Evolutionary conservation across 2,113 vertebrate genomes (phyloP), one percentile per base, ranked within the genome.

Genomic region (Nycticorax nycticorax): DNA sequence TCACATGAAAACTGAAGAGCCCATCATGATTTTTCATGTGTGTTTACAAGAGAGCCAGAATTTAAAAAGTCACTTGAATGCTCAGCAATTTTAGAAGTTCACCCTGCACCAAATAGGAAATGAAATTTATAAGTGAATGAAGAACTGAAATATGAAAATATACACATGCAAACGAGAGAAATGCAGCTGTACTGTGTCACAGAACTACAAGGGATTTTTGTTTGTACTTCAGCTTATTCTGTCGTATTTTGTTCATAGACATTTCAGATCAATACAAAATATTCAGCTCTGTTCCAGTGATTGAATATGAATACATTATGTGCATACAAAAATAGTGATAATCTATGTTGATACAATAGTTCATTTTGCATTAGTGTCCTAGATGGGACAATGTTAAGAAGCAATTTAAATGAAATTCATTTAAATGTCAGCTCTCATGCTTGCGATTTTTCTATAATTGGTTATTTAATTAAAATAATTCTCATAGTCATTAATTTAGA

Each of bases 391-490:
- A 99, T 99, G 99, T 99, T 99, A 99, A 99, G 99, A 99, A 99
- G 99, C 99, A 99, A 99, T 99, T 99, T 99, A 99, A 99, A 99
- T 99, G 98, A 99, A 99, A 99, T 99, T 99, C 99, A 99, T 99
- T 99, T 99, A 99, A 99, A 99, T 99, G 99, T 99, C 99, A 99
- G 99, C 99, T 99, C 99, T 99, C 99, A 99, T 99, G 99, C 99
- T 99, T 99, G 99, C 98, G 98, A 99, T 99, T 99, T 99, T 99
- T 99, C 99, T 99, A 99, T 99, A 99, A 99, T 99, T 99, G 99
- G 99, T 99, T 99, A 99, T 99, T 99, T 99, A 99, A 99, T 99
- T 99, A 99, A 99, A 99, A 99, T 99, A 99, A 99, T 99, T 99
- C 99, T 99, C 99, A 99, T 99, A 99, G 99, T 99, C 99, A 99